phyloP scores from a whole-genome alignment of 2,113 vertebrate species.

The Charina bottae region DNA sequence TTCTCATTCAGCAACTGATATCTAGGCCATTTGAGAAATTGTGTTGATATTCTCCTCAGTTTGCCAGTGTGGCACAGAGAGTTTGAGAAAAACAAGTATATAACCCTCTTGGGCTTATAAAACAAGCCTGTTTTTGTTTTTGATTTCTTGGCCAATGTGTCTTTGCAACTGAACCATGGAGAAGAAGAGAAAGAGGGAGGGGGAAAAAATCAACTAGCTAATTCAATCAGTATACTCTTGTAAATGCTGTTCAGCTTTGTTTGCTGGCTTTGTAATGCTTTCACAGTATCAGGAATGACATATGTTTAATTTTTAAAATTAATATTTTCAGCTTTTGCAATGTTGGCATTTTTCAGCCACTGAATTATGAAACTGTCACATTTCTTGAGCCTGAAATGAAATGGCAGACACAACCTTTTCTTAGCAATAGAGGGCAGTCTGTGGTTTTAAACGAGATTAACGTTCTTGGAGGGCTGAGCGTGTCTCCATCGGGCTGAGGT shows the following conservation, averaged over 20 bases:
- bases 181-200: slow-evolving; percentile 11
- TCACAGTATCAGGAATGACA: background rate
- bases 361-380: slow-evolving; percentile 30
- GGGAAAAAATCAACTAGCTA: slow-evolving; percentile 31
- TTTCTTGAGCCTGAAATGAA: slow-evolving; percentile 27
- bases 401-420: slow-evolving; percentile 29
- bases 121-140: background rate
- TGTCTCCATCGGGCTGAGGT: slow-evolving; percentile 28
- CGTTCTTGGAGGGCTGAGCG: slow-evolving; percentile 3
- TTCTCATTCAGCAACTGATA: background rate
- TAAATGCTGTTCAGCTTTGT: background rate
- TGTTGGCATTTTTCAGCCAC: slow-evolving; percentile 7
- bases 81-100: background rate
- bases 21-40: background rate
- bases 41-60: background rate
- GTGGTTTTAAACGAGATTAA: slow-evolving; percentile 69
- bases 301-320: background rate
- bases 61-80: background rate
- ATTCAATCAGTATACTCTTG: slow-evolving; percentile 30
- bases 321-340: slow-evolving; percentile 37
- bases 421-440: slow-evolving; percentile 82
- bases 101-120: background rate
- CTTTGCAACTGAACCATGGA: background rate
- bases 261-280: background rate
- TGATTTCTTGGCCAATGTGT: background rate